Base-by-base conservation (phyloP, 2,888 invertebrate species). In the Orthosia incerta region DNA sequence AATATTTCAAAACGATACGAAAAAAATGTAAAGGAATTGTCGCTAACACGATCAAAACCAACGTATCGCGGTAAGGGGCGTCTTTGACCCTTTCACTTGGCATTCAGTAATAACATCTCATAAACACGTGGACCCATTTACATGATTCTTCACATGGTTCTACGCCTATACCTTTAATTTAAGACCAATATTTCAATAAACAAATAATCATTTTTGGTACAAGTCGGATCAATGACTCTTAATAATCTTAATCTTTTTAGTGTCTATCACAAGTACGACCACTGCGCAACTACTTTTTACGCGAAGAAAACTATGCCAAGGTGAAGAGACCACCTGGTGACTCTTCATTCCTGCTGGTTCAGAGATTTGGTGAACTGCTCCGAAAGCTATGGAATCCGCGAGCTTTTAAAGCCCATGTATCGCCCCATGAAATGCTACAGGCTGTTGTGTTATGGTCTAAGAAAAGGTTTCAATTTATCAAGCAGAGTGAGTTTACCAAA, bases 341-440 rank as follows among this genome's bases (percentile, higher is more conserved):
- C 94, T 99, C 99, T 3, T 98, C 98, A 71, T 99, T 98, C 90
- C 97, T 99, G 46, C 95, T 99, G 62, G 99, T 99, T 0, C 98
- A 99, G 91, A 92, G 98, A 56, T 99, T 99, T 93, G 99, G 99
- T 0, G 99, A 99, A 92, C 96, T 99, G 46, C 97, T 99, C 95
- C 97, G 99, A 23, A 99, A 99, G 93, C 96, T 99, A 87, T 99
- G 99, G 99, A 99, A 99, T 94, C 99, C 99, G 0, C 97, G 99
- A 56, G 99, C 99, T 90, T 99, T 99, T 92, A 99, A 99, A 94
- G 98, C 99, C 0, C 99, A 99, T 91, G 99, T 99, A 0, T 99
- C 99, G 26, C 99, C 99, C 0, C 99, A 99, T 92, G 99, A 99
- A 97, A 99, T 99, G 99, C 96, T 99, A 39, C 99, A 99, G 91